Base-by-base conservation (phyloP, 2,113 vertebrate species). In the Gyps fulvus region DNA sequence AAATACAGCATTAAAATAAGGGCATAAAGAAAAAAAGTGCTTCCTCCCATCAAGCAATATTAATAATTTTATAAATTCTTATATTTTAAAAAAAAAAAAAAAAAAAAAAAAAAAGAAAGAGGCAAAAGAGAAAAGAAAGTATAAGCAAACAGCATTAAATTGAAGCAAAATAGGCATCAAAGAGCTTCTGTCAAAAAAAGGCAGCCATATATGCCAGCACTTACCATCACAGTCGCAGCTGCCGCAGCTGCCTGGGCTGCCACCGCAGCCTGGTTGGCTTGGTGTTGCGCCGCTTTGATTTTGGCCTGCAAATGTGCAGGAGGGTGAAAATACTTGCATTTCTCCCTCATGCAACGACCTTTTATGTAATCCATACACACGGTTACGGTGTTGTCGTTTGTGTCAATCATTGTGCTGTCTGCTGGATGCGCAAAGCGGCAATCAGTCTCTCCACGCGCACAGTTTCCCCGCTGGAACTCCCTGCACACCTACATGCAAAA, bases 301-400 rank as follows among this genome's bases (percentile, higher is more conserved):
- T 99, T 99, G 98, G 99, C 99, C 98, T 99, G 99, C 98, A 99
- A 99, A 98, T 99, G 99, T 98, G 99, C 99, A 98, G 99, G 99
- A 98, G 99, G 99, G 98, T 99, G 99, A 98, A 99, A 99, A 99
- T 99, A 99, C 98, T 99, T 99, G 99, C 99, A 99, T 99, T 99
- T 99, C 98, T 99, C 99, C 98, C 99, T 99, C 98, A 99, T 99
- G 99, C 99, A 99, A 98, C 99, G 99, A 98, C 99, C 99, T 98
- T 99, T 99, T 98, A 99, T 99, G 98, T 99, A 99, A 99, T 99
- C 99, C 99, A 99, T 99, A 98, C 99, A 99, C 98, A 99, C 99
- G 96, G 99, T 99, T 98, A 99, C 99, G 45, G 99, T 99, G 98
- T 99, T 99, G 98, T 99, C 99, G 40, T 98, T 99, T 92, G 98